Conservation (phyloP, 2,888 invertebrate species). For the Eupithecia insigniata region DNA sequence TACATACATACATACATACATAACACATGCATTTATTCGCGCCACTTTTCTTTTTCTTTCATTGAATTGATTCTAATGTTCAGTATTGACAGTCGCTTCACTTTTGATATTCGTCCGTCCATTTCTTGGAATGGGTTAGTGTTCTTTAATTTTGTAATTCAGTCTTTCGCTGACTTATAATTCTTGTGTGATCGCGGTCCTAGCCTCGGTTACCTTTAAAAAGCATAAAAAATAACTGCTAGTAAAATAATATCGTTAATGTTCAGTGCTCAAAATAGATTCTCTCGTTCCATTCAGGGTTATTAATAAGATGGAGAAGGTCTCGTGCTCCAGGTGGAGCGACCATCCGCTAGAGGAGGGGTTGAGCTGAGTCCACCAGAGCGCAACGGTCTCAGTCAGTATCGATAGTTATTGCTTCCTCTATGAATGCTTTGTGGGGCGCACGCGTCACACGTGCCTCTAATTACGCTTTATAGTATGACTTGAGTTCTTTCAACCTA, state of each 20-base stretch:
- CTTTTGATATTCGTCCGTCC: conserved; percentile 13
- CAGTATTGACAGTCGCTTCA: background rate
- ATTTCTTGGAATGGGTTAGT: background rate
- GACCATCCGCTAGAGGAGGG: background rate
- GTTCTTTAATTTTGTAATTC: background rate
- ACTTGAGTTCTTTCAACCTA: conserved; percentile 7
- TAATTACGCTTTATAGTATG: conserved; percentile 6
- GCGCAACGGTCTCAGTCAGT: background rate
- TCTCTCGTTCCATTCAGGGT: conserved; percentile 33
- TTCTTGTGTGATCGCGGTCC: conserved; percentile 17
- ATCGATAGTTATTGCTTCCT: conserved; percentile 6
- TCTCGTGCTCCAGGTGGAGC: conserved; percentile 25
- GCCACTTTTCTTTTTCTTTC: conserved; percentile 24
- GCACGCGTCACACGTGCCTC: conserved; percentile 16
- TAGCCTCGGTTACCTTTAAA: conserved; percentile 25
- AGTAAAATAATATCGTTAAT: conserved; percentile 42
- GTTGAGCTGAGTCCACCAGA: too few species aligned
- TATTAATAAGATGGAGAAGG: conserved; percentile 38
- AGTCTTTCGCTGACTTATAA: background rate
- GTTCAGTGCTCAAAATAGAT: conserved; percentile 38
- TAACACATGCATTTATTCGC: conserved; percentile 25
- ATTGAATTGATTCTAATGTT: conserved; percentile 16
- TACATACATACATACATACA: too few species aligned
- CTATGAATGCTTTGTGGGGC: background rate
- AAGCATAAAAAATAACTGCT: conserved; percentile 29